Conservation (phyloP, 2,797 vertebrate species). For the Echiichthys vipera region DNA sequence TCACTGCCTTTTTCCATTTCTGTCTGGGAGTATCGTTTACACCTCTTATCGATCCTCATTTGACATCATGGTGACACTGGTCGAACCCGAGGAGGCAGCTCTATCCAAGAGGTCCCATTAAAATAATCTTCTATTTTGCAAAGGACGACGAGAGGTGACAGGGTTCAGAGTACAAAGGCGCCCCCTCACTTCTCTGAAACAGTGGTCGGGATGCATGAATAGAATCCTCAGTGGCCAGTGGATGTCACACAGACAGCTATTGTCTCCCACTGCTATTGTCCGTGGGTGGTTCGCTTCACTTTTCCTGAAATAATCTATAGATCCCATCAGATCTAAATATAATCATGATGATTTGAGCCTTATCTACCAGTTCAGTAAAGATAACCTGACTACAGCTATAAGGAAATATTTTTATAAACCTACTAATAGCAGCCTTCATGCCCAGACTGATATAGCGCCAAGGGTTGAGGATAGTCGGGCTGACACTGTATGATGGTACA, state of each 20-base stretch:
- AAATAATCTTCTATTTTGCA: constrained; percentile 49
- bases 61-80: neutral
- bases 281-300: constrained; percentile 54
- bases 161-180: constrained; percentile 79
- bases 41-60: neutral
- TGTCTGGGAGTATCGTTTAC: neutral
- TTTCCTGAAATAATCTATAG: constrained; percentile 56
- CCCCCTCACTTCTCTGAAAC: constrained; percentile 69
- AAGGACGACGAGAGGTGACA: constrained; percentile 68
- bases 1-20: neutral
- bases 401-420: neutral
- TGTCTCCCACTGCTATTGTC: constrained; percentile 71
- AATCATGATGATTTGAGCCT: constrained; percentile 5
- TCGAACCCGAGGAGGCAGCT: constrained; percentile 25
- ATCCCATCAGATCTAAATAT: constrained; percentile 27
- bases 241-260: constrained; percentile 76
- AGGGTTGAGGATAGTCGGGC: constrained; percentile 19
- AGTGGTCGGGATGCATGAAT: constrained; percentile 78
- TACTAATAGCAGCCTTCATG: neutral
- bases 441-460: neutral
- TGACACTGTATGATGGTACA: constrained; percentile 12
- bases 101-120: constrained; percentile 32
- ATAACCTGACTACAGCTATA: neutral
- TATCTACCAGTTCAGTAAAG: constrained; percentile 18
- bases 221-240: constrained; percentile 70